Evolutionary conservation across 2,113 vertebrate species (phyloP), one percentile per base, ranked within the genome.

Genomic region (Halcyon senegalensis): DNA sequence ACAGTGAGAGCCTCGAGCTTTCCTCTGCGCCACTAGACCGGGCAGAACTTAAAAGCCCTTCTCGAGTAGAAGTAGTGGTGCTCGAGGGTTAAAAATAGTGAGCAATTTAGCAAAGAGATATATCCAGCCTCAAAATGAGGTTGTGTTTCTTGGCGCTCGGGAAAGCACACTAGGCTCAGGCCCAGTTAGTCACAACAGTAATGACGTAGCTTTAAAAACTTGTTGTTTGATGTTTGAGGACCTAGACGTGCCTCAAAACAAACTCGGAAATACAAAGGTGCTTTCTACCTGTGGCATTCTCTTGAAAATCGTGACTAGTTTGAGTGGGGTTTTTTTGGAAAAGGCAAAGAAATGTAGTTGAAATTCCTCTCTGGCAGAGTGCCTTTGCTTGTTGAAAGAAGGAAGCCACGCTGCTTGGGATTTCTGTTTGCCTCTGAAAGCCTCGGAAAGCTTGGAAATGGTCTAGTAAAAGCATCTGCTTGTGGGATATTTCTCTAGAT

Each of bases 11-110:
- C 85, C 64, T 89, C 21, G 76, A 28, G 27, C 62, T 93, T 94
- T 67, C 83, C 93, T 70, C 83, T 24, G 50, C 72, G 43, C 30
- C 15, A 15, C 53, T 41, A 62, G 17, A 7, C 10, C 21, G 1
- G 9, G 74, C 33, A 43, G 59, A 35, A 11, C 79, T 94, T 90
- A 39, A 37, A 89, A 92, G 41, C 37, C 28, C 58, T 59, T 75
- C 90, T 75, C 53, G 17, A 37, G 19, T 23, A 67, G 92, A 80
- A 94, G 31, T 39, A 72, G 59, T 62, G 16, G 84, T 95, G 85
- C 88, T 96, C 1, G 33, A 81, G 92, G 95, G 79, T 93, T 96
- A 85, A 94, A 96, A 95, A 92, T 79, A 96, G 69, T 33, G 30
- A 75, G 80, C 81, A 31, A 41, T 84, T 94, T 80, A 70, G 66